Percentiles rank a stretch among this genome's conserved stretches.
Conservation (phyloP, 2,888 invertebrate species). For the Dione juno region DNA sequence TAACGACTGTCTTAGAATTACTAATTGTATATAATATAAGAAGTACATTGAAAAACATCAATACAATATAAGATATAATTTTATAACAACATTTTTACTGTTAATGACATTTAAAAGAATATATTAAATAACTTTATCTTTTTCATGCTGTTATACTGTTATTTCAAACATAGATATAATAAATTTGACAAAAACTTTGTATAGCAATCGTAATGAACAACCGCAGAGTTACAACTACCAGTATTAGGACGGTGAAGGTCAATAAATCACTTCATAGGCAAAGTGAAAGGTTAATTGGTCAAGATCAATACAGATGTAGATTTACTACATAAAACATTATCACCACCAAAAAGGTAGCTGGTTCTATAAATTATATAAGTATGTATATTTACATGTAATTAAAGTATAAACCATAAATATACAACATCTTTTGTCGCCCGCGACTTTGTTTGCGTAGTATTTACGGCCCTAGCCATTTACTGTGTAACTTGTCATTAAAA, state of each 20-base stretch:
- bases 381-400: too few relatives aligned
- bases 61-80: neutral
- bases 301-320: constrained; percentile 1
- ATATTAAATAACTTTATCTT: neutral
- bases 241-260: neutral
- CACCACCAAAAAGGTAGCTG: too few relatives aligned
- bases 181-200: too few relatives aligned
- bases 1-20: neutral
- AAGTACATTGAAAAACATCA: neutral
- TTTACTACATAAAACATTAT: too few relatives aligned
- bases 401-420: too few relatives aligned
- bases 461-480: too few relatives aligned
- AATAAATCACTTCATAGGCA: neutral
- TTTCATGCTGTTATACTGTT: too few relatives aligned
- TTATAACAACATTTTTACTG: neutral
- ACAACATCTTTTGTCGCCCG: too few relatives aligned
- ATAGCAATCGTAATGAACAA: too few relatives aligned
- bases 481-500: too few relatives aligned
- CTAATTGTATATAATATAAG: neutral
- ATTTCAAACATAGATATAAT: too few relatives aligned
- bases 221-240: neutral
- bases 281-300: neutral
- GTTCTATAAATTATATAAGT: neutral
- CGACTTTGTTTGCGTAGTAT: too few relatives aligned
- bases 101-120: neutral